Evolutionary conservation across 2,797 vertebrate species (phyloP).

Genomic region (Neopelma chrysocephalum): DNA sequence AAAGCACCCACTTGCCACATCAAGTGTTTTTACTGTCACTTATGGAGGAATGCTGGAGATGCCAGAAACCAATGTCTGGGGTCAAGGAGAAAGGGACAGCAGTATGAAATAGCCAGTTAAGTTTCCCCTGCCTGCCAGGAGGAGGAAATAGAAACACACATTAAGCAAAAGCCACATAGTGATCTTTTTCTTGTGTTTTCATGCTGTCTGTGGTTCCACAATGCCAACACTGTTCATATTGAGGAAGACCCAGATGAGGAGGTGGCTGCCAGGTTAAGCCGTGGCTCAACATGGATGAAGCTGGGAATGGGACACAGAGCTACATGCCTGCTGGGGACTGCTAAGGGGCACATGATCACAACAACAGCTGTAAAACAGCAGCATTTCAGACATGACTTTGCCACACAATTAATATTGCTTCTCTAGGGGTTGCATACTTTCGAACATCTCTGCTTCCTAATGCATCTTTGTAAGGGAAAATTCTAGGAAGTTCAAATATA

Average conservation of each 20-base stretch:
- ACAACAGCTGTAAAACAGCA: background rate
- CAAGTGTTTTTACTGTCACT: constrained; percentile 64
- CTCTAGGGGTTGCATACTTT: background rate
- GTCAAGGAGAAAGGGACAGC: constrained; percentile 72
- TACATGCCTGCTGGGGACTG: background rate
- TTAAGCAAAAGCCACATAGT: background rate
- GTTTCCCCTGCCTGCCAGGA: background rate
- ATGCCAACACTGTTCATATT: rapidly evolving
- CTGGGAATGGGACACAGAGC: background rate
- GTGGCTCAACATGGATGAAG: background rate
- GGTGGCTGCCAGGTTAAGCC: background rate
- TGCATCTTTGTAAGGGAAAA: background rate
- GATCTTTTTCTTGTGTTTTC: background rate
- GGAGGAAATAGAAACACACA: background rate
- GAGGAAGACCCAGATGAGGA: background rate
- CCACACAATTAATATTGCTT: background rate
- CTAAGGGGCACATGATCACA: background rate
- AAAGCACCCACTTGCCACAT: constrained; percentile 72
- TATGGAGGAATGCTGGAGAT: constrained; percentile 38
- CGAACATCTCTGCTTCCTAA: background rate
- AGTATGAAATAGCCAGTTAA: constrained; percentile 33
- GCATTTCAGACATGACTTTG: background rate
- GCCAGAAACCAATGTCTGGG: constrained; percentile 31
- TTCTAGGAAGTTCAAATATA: background rate
- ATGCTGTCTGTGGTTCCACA: background rate